Percentiles rank a stretch among this genome's conserved stretches.
Evolutionary conservation across 2,113 vertebrate genomes (phyloP).

Genomic region (Sula dactylatra): DNA sequence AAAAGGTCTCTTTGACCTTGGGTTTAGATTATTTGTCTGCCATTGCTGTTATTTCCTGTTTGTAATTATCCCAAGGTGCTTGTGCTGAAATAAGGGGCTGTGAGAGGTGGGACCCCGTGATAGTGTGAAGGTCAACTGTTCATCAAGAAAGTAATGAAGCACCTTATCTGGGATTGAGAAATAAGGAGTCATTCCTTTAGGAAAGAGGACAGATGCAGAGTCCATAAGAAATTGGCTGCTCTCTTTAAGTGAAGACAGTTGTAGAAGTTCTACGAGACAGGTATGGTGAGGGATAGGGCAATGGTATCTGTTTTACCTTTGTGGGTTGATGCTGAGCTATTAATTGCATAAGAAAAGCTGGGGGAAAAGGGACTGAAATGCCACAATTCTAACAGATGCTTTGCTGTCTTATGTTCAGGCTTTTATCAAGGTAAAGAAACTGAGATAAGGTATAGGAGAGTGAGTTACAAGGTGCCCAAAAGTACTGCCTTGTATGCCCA

Average conservation of each 20-base stretch:
- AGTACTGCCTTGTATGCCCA: background rate
- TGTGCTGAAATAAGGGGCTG: background rate
- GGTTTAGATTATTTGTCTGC: background rate
- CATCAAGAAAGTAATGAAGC: background rate
- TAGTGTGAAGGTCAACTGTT: background rate
- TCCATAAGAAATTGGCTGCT: background rate
- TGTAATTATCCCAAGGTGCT: background rate
- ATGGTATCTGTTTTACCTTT: background rate
- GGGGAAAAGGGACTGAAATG: background rate
- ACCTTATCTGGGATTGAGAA: background rate
- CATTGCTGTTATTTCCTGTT: background rate
- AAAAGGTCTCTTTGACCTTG: background rate
- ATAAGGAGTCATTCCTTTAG: too few relatives aligned
- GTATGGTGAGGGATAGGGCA: background rate
- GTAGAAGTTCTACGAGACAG: background rate
- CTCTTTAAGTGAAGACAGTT: background rate
- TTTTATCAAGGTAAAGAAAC: background rate
- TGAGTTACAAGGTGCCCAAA: background rate
- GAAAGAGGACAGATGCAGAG: background rate
- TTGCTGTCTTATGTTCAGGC: background rate
- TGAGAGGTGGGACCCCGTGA: background rate
- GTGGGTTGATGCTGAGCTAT: background rate
- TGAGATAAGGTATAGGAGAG: background rate
- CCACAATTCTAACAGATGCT: background rate
- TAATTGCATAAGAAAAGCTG: background rate